These are phyloP conservation scores for Sebastes kiyomatsui DNA, from an alignment of 2,797 vertebrate species.

Conservation along the genomic window DNA sequence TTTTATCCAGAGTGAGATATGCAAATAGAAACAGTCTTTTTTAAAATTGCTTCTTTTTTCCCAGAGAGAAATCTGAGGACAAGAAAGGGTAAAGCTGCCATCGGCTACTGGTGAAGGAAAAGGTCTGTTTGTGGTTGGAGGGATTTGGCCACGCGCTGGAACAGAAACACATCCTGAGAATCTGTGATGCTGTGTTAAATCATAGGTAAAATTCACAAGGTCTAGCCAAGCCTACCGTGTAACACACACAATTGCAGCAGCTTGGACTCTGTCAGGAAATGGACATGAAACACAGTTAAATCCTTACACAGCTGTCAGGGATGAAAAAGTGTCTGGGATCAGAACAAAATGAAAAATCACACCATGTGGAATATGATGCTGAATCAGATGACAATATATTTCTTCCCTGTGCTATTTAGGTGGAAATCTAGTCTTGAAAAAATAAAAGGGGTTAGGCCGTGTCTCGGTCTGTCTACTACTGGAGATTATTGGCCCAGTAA, in stretches of 20 bases:
- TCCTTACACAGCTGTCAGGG: not conserved
- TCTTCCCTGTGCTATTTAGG: not conserved
- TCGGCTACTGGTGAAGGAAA: not conserved
- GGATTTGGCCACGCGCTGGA: slow-evolving; percentile 11
- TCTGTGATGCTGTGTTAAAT: slow-evolving; percentile 31
- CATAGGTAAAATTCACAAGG: slow-evolving; percentile 15
- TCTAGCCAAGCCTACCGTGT: slow-evolving; percentile 10
- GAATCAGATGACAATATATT: slow-evolving; percentile 14
- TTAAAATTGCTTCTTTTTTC: not conserved
- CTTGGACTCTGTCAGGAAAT: slow-evolving; percentile 26
- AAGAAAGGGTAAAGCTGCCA: not conserved
- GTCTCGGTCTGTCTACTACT: not conserved
- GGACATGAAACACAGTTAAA: slow-evolving; percentile 35
- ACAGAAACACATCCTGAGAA: not conserved
- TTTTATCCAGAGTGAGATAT: not conserved
- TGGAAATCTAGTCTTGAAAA: slow-evolving; percentile 8
- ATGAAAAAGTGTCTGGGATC: not conserved
- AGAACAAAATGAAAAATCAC: slow-evolving; percentile 7
- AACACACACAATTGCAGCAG: slow-evolving; percentile 49
- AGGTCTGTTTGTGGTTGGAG: not conserved
- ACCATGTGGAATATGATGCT: slow-evolving; percentile 19
- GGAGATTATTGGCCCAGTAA: slow-evolving; percentile 48
- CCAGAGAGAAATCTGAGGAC: not conserved
- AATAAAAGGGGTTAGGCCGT: not conserved
- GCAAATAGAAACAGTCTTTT: not conserved